Conservation (phyloP, 2,797 vertebrate genomes). For the Fistularia commersonii region DNA sequence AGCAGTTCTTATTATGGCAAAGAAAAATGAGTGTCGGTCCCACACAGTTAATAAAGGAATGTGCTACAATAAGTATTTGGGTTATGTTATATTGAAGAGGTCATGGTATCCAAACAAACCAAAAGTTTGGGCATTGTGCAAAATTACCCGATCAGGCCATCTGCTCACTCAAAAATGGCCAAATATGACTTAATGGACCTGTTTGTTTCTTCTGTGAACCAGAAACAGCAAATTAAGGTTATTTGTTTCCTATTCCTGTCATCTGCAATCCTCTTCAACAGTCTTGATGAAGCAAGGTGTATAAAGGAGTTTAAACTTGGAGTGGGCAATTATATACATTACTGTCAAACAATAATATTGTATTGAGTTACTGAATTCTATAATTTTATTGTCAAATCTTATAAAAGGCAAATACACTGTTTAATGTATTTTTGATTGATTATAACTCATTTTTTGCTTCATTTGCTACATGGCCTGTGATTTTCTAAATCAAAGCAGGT, state of each 20-base stretch:
- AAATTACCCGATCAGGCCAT: constrained; percentile 17
- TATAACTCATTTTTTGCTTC: too few species aligned
- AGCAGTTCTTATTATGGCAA: constrained; percentile 47
- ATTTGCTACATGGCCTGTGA: too few species aligned
- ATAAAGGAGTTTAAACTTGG: too few species aligned
- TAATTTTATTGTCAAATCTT: too few species aligned
- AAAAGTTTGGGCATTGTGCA: constrained; percentile 26
- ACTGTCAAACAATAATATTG: too few species aligned
- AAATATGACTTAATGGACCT: constrained; percentile 15
- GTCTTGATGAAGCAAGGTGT: too few species aligned
- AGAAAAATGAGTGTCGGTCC: constrained; percentile 46
- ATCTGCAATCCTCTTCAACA: constrained; percentile 1
- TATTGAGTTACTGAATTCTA: too few species aligned
- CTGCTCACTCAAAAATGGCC: constrained; percentile 3
- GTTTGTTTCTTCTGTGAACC: constrained; percentile 14
- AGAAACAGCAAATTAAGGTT: constrained; percentile 18
- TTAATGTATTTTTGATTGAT: too few species aligned
- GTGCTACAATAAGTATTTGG: constrained; percentile 36
- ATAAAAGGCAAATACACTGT: too few species aligned
- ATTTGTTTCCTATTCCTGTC: constrained; percentile 7
- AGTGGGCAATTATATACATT: too few species aligned
- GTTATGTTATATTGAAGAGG: constrained; percentile 32
- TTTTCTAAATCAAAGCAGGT: too few species aligned
- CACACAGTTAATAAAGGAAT: constrained; percentile 38
- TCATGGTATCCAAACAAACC: constrained; percentile 30